A percentile compares a stretch with the other conserved stretches of the same genome.
These are phyloP conservation scores for Peucedramus taeniatus DNA, from an alignment of 2,113 vertebrate genomes.

Conservation along the genomic window DNA sequence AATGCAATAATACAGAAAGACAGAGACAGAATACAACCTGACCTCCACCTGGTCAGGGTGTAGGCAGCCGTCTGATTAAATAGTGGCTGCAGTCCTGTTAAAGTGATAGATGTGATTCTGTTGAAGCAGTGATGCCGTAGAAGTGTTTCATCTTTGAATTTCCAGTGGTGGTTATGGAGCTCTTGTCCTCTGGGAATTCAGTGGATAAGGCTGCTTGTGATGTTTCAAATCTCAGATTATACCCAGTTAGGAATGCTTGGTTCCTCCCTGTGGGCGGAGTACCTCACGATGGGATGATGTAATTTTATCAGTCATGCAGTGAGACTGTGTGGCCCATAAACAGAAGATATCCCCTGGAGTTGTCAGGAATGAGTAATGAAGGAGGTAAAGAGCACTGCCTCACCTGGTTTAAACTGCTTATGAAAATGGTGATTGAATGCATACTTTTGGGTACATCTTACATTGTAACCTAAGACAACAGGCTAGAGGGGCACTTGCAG, in stretches of 20 bases:
- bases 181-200: background rate
- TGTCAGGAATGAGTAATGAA: background rate
- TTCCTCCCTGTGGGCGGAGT: background rate
- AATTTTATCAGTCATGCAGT: too few species aligned
- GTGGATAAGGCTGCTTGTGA: background rate
- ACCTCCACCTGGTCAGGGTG: background rate
- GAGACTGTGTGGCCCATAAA: background rate
- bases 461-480: too few species aligned
- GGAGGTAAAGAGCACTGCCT: background rate
- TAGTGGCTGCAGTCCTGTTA: background rate
- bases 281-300: background rate
- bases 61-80: background rate
- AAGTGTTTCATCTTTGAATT: background rate
- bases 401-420: background rate
- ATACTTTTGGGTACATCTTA: background rate
- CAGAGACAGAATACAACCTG: background rate
- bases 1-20: background rate
- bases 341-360: too few species aligned
- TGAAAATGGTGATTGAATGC: background rate
- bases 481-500: background rate
- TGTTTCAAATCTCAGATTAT: background rate
- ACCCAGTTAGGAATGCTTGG: background rate
- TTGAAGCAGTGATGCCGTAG: background rate
- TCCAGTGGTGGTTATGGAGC: too few species aligned
- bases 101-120: background rate